Conservation (phyloP, 2,113 vertebrate genomes). For the Todiramphus chloris region DNA sequence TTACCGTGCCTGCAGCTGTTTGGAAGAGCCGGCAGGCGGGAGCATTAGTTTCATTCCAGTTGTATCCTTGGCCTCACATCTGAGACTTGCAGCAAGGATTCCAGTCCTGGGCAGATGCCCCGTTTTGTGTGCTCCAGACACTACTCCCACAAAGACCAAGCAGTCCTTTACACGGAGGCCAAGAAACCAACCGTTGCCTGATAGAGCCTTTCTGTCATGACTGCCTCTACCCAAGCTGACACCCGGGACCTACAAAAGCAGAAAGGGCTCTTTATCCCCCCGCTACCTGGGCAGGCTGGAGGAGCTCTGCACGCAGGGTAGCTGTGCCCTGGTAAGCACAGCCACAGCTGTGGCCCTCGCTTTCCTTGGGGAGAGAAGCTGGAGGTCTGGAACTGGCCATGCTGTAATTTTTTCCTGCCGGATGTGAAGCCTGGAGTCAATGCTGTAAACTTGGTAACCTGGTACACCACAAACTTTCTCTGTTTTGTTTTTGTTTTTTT, state of each 20-base stretch:
- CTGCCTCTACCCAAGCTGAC: not conserved
- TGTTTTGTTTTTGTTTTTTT: no score
- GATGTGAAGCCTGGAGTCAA: not conserved
- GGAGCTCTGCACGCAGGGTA: not conserved
- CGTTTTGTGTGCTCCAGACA: conserved; percentile 16
- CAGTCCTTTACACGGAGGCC: not conserved
- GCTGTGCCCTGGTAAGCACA: not conserved
- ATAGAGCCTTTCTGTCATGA: not conserved
- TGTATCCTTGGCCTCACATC: conserved; percentile 60
- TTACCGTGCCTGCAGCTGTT: not conserved
- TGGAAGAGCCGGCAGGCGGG: conserved; percentile 44
- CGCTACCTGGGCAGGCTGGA: not conserved
- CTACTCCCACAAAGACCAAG: not conserved
- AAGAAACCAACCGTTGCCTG: not conserved
- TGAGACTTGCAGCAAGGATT: conserved; percentile 42
- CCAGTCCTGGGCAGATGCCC: not conserved
- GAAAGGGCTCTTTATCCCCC: not conserved
- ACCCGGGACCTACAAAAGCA: not conserved
- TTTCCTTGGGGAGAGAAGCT: not conserved
- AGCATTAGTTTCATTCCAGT: conserved; percentile 49
- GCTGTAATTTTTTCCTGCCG: not conserved
- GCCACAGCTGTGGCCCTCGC: not conserved
- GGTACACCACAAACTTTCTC: not conserved
- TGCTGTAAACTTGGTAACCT: not conserved
- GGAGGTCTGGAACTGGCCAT: not conserved